Evolutionary conservation across 2,113 vertebrate genomes (phyloP), one percentile per base, ranked within the genome.

Genomic region (Brachypodius melanocephalos): DNA sequence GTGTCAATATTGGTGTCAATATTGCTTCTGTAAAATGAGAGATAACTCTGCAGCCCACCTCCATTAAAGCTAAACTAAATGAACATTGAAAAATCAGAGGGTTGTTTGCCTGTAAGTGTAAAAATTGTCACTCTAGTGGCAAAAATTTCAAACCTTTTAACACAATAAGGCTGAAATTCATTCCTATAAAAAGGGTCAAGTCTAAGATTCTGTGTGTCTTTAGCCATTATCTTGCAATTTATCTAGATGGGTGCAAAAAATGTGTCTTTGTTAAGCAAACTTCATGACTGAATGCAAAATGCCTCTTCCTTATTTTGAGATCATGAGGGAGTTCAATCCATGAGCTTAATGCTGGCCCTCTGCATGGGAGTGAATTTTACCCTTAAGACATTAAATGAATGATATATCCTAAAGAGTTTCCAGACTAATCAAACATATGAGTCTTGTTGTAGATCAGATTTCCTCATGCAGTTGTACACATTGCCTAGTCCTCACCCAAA

Each of bases 401-500:
- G 42, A 75, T 80, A 28, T 90, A 72, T 90, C 67, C 67, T 45
- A 73, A 79, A 32, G 51, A 52, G 20, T n/a, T 95, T 96, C 63
- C 51, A 87, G 80, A 82, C 68, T 55, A 84, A 73, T 49, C 75
- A 77, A 93, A 78, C 52, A 45, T 91, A 34, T 22, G 43, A 88
- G 54, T 78, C 82, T 83, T 89, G 51, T 78, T 79, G 87, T 93
- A 92, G 96, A 76, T 88, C 89, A 96, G 82, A 95, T 95, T 96
- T 93, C 93, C 89, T 96, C 94, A 92, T 92, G 89, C 95, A 93
- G 94, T 96, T 95, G 94, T 97, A 97, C 79, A 97, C 92, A 29
- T 96, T 95, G 90, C 96, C 95, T 96, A 95, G 88, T 95, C 93
- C 89, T 97, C 98, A 98, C 97, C 97, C 93, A 95, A 95, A 97